Evolutionary conservation across 2,797 vertebrate species (phyloP).

Genomic region (Dryobates pubescens): DNA sequence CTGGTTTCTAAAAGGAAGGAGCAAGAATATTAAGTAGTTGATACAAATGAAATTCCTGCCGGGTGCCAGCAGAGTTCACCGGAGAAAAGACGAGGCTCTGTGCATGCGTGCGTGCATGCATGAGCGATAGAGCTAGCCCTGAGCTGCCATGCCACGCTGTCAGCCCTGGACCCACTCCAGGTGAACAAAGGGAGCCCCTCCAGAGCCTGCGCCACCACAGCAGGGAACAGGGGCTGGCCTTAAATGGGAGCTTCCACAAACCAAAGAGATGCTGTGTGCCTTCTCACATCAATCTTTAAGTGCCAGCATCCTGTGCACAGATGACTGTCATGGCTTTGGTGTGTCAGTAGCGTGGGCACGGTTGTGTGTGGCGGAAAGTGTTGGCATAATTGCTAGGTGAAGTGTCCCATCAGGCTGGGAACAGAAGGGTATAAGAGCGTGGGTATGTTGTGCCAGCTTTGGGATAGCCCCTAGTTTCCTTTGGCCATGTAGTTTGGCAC

Average conservation of each 20-base stretch:
- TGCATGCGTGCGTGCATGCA: background rate
- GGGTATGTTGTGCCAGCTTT: background rate
- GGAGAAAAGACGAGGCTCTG: constrained; percentile 48
- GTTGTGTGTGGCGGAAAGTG: background rate
- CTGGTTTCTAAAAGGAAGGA: constrained; percentile 50
- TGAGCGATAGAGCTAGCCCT: background rate
- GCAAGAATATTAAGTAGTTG: constrained; percentile 62
- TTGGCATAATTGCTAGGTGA: background rate
- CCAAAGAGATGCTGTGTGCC: background rate
- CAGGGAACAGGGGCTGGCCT: background rate
- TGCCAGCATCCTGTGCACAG: background rate
- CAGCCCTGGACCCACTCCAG: background rate
- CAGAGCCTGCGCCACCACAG: background rate
- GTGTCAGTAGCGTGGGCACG: background rate
- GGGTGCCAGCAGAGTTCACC: constrained; percentile 59
- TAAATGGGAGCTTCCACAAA: background rate
- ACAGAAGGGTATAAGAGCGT: background rate
- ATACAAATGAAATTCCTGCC: constrained; percentile 55
- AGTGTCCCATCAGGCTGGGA: background rate
- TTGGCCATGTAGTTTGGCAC: background rate
- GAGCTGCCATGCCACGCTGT: background rate
- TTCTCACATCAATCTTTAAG: background rate
- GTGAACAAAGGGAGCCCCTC: background rate
- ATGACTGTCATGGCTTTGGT: background rate
- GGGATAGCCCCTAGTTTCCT: background rate